A percentile compares a stretch with the other conserved stretches of the same genome.
phyloP scores from a whole-genome alignment of 2,888 invertebrate species.

The Melieria crassipennis region DNA sequence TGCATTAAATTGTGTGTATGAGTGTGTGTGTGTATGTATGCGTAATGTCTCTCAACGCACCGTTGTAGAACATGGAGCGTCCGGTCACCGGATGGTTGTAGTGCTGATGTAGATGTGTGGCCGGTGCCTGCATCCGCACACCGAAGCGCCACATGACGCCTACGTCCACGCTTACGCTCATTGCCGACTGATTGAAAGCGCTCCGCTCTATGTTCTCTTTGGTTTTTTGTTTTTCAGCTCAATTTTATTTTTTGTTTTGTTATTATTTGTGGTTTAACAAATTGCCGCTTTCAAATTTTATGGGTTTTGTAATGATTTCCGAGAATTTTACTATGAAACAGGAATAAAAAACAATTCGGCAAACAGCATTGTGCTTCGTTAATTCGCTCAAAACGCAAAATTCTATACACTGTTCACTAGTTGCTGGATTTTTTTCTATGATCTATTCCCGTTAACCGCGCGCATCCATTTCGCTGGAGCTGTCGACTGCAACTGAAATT shows the following conservation, averaged over 20 bases:
- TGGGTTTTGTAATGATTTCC: too few species aligned
- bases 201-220: not conserved
- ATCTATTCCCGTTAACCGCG: conserved; percentile 15
- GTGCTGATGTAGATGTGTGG: conserved; percentile 47
- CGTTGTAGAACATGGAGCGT: conserved; percentile 61
- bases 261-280: conserved; percentile 1
- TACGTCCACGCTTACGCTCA: conserved; percentile 66
- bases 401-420: not conserved
- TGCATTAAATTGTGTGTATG: not conserved
- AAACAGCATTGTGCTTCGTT: too few species aligned
- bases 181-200: conserved; percentile 38
- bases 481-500: conserved; percentile 48
- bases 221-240: not conserved
- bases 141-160: conserved; percentile 67
- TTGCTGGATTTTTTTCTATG: conserved; percentile 15
- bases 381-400: too few species aligned
- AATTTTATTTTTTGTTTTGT: not conserved
- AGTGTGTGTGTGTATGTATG: not conserved
- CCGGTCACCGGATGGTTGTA: conserved; percentile 41
- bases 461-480: conserved; percentile 45
- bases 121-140: conserved; percentile 63
- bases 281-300: not conserved
- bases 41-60: conserved; percentile 38
- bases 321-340: too few species aligned
- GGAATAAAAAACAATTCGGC: too few species aligned